Conservation (phyloP, 1,140 invertebrate genomes). For the Orchestia grillus region DNA sequence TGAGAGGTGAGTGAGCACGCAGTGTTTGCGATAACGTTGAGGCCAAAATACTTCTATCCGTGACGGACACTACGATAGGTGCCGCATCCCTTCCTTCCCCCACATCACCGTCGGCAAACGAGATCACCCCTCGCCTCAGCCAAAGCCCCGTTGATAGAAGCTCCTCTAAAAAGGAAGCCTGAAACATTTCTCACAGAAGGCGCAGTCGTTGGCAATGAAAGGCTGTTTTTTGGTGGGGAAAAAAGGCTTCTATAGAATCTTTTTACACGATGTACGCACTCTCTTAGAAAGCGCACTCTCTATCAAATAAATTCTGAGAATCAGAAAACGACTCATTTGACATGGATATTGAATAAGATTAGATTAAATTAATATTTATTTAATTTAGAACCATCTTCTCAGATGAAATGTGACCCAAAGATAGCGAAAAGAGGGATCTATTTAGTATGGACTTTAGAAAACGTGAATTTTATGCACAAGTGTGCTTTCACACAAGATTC, state of each 20-base stretch:
- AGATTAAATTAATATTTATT: too few species aligned
- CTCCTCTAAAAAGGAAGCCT: neutral
- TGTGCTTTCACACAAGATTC: too few species aligned
- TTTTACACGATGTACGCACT: neutral
- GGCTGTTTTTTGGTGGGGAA: neutral
- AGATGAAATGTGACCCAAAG: too few species aligned
- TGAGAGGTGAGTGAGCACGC: neutral
- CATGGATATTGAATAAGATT: too few species aligned
- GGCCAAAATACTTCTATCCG: neutral
- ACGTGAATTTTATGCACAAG: too few species aligned
- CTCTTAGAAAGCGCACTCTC: too few species aligned
- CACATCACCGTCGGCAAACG: neutral
- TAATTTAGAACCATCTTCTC: too few species aligned
- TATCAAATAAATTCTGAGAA: neutral
- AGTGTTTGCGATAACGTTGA: neutral
- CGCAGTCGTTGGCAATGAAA: neutral
- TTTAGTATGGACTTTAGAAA: too few species aligned
- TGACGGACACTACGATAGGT: neutral
- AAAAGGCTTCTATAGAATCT: neutral
- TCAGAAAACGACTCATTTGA: too few species aligned
- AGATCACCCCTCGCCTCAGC: neutral
- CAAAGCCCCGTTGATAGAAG: neutral
- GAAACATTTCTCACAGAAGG: neutral
- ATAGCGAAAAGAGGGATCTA: too few species aligned
- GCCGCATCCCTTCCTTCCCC: neutral